A percentile compares a stretch with the other conserved stretches of the same genome.
phyloP scores from a whole-genome alignment of 1,140 invertebrate genomes.

The Apocrypta bakeri region DNA sequence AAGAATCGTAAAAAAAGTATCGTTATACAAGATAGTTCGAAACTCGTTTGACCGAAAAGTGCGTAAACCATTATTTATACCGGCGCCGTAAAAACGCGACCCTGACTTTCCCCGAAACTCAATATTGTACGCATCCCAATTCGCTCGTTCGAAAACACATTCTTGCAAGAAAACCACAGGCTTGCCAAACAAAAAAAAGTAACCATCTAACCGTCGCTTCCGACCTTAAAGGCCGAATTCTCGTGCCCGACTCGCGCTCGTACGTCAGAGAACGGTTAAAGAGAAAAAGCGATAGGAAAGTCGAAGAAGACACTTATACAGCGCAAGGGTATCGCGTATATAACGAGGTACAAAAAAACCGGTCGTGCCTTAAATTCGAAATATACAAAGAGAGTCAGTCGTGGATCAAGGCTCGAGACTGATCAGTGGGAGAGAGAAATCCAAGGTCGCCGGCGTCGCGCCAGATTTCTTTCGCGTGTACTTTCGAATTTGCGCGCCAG shows the following conservation, averaged over 20 bases:
- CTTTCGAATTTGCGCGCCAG: not conserved
- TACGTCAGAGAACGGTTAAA: not conserved
- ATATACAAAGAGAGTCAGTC: not conserved
- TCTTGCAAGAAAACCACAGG: not conserved
- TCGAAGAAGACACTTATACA: not conserved
- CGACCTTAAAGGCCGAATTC: not conserved
- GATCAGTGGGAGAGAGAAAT: not conserved
- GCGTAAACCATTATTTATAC: slow-evolving; percentile 27
- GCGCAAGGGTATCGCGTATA: too few relatives aligned
- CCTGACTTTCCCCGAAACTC: slow-evolving; percentile 2
- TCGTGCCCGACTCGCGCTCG: not conserved
- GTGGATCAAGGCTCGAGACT: not conserved
- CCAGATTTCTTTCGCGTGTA: not conserved
- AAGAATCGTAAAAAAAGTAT: not conserved
- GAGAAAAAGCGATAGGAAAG: not conserved
- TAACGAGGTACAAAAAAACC: too few relatives aligned
- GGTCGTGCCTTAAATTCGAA: not conserved
- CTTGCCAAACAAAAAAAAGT: not conserved
- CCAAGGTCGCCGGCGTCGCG: slow-evolving; percentile 5
- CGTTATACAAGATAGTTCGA: not conserved
- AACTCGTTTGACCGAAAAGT: slow-evolving; percentile 15
- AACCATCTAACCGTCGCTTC: not conserved
- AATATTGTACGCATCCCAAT: not conserved
- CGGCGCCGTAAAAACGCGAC: slow-evolving; percentile 7
- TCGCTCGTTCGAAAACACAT: not conserved